phyloP scores from a whole-genome alignment of 2,797 vertebrate genomes.

The Molothrus aeneus region DNA sequence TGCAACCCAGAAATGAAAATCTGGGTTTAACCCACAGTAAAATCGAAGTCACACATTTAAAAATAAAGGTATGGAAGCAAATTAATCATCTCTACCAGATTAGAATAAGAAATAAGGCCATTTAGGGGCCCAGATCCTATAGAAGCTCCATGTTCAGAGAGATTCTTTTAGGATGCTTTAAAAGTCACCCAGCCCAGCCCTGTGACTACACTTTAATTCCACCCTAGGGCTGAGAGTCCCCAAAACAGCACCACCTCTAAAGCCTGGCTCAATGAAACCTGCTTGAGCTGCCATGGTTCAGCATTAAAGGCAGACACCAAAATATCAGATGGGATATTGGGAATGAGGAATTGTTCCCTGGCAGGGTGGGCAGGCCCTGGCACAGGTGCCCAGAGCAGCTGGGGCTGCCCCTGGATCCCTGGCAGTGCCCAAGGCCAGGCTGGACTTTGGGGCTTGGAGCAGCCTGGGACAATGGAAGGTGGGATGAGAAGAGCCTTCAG shows the following conservation, averaged over 20 bases:
- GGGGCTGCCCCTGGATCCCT: neutral
- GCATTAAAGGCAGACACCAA: neutral
- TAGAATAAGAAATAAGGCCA: neutral
- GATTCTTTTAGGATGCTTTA: neutral
- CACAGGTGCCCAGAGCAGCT: neutral
- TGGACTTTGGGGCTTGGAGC: neutral
- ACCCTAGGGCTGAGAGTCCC: neutral
- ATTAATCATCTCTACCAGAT: neutral
- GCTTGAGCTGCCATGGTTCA: neutral
- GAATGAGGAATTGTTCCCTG: neutral
- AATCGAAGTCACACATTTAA: neutral
- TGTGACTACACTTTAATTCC: neutral
- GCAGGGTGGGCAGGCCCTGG: neutral
- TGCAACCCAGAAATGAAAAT: neutral
- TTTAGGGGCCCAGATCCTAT: neutral
- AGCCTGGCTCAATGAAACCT: neutral
- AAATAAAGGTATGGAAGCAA: neutral
- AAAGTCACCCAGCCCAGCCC: neutral
- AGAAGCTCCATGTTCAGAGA: neutral
- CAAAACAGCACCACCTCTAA: neutral
- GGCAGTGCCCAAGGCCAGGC: rapidly evolving
- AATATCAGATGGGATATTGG: neutral
- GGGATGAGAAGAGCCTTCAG: neutral
- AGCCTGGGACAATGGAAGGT: rapidly evolving
- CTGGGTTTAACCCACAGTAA: neutral